Conservation (phyloP, 2,888 invertebrate species). For the Furcula furcula region DNA sequence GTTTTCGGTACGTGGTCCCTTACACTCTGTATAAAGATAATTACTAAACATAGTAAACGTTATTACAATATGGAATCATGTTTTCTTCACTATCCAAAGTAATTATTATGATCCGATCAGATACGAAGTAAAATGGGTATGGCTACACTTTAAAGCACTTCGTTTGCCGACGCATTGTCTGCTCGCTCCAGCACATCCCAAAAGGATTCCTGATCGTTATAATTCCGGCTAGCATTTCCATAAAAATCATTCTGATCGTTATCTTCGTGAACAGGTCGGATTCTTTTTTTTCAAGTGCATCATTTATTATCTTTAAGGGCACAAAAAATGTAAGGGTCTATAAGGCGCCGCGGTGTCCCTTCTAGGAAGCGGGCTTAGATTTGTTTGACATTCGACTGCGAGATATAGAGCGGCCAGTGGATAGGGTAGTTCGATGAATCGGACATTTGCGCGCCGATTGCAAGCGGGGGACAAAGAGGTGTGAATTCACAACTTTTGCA, state of each 20-base stretch:
- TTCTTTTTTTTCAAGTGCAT: slow-evolving; percentile 74
- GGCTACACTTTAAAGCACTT: slow-evolving; percentile 38
- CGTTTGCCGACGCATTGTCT: slow-evolving; percentile 78
- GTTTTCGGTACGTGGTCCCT: no score
- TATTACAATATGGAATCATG: no score
- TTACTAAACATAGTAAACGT: no score
- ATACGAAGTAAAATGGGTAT: slow-evolving; percentile 38
- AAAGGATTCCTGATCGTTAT: slow-evolving; percentile 76
- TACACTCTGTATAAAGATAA: no score
- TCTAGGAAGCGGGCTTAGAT: slow-evolving; percentile 73
- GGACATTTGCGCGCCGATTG: slow-evolving; percentile 40
- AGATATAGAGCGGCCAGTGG: slow-evolving; percentile 70
- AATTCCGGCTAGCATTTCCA: slow-evolving; percentile 78
- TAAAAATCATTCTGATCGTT: slow-evolving; percentile 79
- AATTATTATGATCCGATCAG: slow-evolving; percentile 44
- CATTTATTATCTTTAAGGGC: slow-evolving; percentile 78
- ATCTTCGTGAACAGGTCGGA: slow-evolving; percentile 78
- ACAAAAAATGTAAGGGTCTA: slow-evolving; percentile 71
- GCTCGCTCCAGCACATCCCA: slow-evolving; percentile 73
- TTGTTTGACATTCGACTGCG: slow-evolving; percentile 77
- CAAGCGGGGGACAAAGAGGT: slow-evolving; percentile 57
- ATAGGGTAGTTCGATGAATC: slow-evolving; percentile 60
- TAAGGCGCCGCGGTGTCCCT: slow-evolving; percentile 77
- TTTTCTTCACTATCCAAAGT: slow-evolving; percentile 8
- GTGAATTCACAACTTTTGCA: slow-evolving; percentile 63